Base-by-base conservation (phyloP, 2,113 vertebrate genomes). In the Bolborhynchus lineola region DNA sequence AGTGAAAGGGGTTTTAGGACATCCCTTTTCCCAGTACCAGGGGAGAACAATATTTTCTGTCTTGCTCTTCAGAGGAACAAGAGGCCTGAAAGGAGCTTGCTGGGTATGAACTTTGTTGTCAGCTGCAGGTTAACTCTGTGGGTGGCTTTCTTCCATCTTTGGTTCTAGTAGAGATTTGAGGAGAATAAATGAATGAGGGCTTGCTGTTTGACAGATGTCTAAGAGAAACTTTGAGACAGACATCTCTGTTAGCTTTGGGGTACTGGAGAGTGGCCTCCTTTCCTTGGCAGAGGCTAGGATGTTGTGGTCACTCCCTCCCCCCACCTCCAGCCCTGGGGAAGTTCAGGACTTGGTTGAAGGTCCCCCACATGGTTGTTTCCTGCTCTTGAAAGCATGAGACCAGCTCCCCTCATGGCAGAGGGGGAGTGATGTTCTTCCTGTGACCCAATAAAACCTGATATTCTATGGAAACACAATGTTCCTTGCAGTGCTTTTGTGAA, bases 371-470 rank as follows among this genome's bases (percentile, higher is more conserved):
- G 13, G 7, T 77, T 62, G 24, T 24, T 91, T 78, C 35, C 72
- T 1, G 0, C n/a, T 80, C 31, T 52, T 46, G 50, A 33, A 31
- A 1, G 3, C 20, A 25, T 62, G 55, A 14, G 35, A 42, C 28
- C 80, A 23, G 12, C 31, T 86, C 16, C 65, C 41, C 37, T 90
- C 25, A 6, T 11, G 23, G 55, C 37, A 74, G 26, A 49, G 80
- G 46, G 20, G 42, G 31, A 83, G n/a, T 0, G 0, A 4, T 75
- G 46, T 53, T 86, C 20, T 19, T 71, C 1, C 4, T 64, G 37
- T 47, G 10, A 91, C 39, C 17, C 35, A 41, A 2, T 63, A 16
- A 78, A 81, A 37, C 29, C 35, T 42, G 63, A 50, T 76, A 11
- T 4, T 74, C 68, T 46, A 15, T 74, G 62, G 39, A 55, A 71